Evolutionary conservation across 2,113 vertebrate genomes (phyloP), one percentile per base, ranked within the genome.

Genomic region (Centropus bengalensis): DNA sequence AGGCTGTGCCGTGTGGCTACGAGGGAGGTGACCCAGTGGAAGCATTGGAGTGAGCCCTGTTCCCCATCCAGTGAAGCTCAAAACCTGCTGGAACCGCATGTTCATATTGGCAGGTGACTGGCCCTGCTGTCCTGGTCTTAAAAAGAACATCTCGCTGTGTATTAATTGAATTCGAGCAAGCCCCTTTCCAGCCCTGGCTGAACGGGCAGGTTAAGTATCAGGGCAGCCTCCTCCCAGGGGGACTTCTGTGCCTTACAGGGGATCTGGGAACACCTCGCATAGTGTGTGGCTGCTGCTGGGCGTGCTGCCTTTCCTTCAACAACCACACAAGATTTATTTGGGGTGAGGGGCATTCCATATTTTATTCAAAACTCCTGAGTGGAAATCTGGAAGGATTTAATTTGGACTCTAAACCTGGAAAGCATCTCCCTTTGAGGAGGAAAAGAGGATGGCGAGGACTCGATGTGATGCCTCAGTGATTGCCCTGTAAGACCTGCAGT

Each of bases 251-350:
- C 76, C 88, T 67, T 79, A 13, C 30, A 49, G 20, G 64, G 88
- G n/a, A 40, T 73, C 59, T 82, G 82, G 82, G 88, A 96, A 68
- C 47, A 88, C 90, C 81, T 95, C 82, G 40, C 88, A 77, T 74
- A 38, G 23, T 42, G 68, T 59, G 85, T 47, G 51, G 66, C 66
- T 76, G 2, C 70, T 28, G 19, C 83, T 63, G 81, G 30, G 42
- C 49, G 66, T 69, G 68, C 67, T 88, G 80, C 62, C 88, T 91
- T 88, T 45, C 52, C 60, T 82, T 91, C 83, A 89, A 85, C 58
- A 83, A 32, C 33, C 89, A 18, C 44, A 52, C 47, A 36, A 69
- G 79, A 76, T 83, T 56, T 81, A 38, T 89, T 93, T 78, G 68
- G 83, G 59, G 52, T 33, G 33, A 78, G 56, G 81, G 67, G 88